Percentiles rank a stretch among this genome's conserved stretches.
phyloP scores from a whole-genome alignment of 2,113 vertebrate species.

The Gopherus evgoodei region DNA sequence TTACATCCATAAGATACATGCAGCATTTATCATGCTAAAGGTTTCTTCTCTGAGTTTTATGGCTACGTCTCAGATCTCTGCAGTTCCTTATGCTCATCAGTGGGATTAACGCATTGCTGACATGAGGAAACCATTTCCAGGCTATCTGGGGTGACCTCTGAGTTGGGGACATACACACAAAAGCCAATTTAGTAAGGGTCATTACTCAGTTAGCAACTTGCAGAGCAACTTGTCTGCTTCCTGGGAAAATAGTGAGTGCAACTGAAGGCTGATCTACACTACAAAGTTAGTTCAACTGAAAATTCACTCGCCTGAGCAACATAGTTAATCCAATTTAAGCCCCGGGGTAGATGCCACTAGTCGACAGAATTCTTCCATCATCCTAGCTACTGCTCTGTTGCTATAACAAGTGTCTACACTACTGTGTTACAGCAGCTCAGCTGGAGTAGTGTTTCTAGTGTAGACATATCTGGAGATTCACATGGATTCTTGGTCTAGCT shows the following conservation, averaged over 20 bases:
- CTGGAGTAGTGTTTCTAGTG: too few relatives aligned
- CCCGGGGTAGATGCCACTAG: too few relatives aligned
- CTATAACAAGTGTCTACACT: too few relatives aligned
- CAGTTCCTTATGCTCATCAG: conserved; percentile 8
- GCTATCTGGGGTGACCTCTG: conserved; percentile 48
- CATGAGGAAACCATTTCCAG: conserved; percentile 20
- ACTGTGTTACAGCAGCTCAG: too few relatives aligned
- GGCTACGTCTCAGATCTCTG: conserved; percentile 44
- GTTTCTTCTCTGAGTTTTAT: conserved; percentile 8
- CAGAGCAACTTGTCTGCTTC: background rate
- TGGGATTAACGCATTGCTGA: conserved; percentile 31
- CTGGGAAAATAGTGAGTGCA: background rate
- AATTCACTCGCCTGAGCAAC: too few relatives aligned
- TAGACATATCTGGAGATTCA: conserved; percentile 12
- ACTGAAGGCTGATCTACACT: background rate
- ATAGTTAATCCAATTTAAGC: too few relatives aligned
- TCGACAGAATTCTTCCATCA: too few relatives aligned
- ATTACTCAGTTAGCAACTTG: background rate
- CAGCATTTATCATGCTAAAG: conserved; percentile 15
- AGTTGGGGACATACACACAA: background rate
- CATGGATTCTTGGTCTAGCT: background rate
- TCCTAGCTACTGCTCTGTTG: too few relatives aligned
- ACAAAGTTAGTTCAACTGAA: too few relatives aligned
- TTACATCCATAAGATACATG: conserved; percentile 31
- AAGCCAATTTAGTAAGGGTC: conserved; percentile 46